phyloP scores from a whole-genome alignment of 1,140 invertebrate species.

The Uloborus diversus region DNA sequence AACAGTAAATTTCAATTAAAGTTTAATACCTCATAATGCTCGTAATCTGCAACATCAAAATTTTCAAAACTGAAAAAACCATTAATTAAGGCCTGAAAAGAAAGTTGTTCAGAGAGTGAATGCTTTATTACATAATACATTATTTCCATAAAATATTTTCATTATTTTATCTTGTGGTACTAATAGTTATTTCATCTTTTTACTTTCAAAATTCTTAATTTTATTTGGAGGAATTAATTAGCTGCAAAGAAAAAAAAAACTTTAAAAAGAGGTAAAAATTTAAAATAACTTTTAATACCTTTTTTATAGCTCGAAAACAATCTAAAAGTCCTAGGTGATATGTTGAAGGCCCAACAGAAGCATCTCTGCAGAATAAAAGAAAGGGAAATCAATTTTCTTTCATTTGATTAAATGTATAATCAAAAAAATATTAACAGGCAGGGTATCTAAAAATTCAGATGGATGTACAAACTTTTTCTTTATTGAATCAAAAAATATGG shows the following conservation, averaged over 20 bases:
- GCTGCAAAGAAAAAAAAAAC: neutral
- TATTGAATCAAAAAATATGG: no score
- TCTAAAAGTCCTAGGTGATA: conserved; percentile 87
- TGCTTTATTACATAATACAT: no score
- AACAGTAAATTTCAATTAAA: neutral
- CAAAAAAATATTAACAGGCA: no score
- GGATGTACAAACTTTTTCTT: no score
- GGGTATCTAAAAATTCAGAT: no score
- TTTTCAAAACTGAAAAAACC: conserved; percentile 95
- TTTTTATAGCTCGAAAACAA: conserved; percentile 87
- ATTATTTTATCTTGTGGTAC: no score
- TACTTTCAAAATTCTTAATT: no score
- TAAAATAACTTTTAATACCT: conserved; percentile 66
- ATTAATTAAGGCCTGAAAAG: conserved; percentile 75
- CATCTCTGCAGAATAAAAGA: conserved; percentile 79
- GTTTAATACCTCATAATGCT: conserved; percentile 81
- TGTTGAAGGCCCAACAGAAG: conserved; percentile 82
- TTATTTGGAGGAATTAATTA: neutral
- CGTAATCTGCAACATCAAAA: conserved; percentile 96
- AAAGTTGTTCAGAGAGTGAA: no score
- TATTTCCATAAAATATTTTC: no score
- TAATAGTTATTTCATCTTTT: no score
- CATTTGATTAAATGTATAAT: no score
- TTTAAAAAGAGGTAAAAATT: conserved; percentile 25
- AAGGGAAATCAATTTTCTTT: neutral